Conservation (phyloP, 2,113 vertebrate genomes). For the Pungitius pungitius region DNA sequence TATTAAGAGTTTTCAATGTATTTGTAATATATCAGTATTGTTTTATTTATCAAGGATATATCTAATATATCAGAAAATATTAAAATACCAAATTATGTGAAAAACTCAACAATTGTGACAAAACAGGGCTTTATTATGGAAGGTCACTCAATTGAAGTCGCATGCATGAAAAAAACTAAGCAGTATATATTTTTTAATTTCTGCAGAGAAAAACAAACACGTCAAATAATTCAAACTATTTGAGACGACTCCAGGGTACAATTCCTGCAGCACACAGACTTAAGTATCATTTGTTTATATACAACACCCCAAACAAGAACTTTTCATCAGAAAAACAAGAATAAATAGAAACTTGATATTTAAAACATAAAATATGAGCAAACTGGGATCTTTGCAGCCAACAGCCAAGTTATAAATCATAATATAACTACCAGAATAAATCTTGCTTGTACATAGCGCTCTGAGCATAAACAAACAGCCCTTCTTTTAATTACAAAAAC, state of each 20-base stretch:
- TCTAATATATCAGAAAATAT: background rate
- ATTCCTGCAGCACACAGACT: background rate
- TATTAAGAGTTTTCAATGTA: background rate
- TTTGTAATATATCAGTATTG: background rate
- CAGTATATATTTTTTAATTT: constrained; percentile 16
- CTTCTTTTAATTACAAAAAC: background rate
- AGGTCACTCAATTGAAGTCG: background rate
- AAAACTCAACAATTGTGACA: background rate
- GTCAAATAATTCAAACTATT: background rate
- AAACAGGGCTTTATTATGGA: background rate
- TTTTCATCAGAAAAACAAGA: constrained; percentile 16
- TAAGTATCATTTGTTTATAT: constrained; percentile 36
- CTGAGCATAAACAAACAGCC: background rate
- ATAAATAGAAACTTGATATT: constrained; percentile 6
- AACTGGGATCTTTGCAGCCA: constrained; percentile 28
- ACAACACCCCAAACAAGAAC: constrained; percentile 32
- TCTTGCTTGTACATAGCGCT: constrained; percentile 25
- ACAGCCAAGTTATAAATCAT: constrained; percentile 19
- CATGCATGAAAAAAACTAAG: background rate
- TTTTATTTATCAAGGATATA: background rate
- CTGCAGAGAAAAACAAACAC: background rate
- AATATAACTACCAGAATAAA: constrained; percentile 13
- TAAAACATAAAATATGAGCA: constrained; percentile 24
- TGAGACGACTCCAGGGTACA: constrained; percentile 1
- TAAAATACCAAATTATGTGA: background rate